These are phyloP conservation scores for Papilio machaon DNA, from an alignment of 1,140 invertebrate species.

Conservation along the genomic window DNA sequence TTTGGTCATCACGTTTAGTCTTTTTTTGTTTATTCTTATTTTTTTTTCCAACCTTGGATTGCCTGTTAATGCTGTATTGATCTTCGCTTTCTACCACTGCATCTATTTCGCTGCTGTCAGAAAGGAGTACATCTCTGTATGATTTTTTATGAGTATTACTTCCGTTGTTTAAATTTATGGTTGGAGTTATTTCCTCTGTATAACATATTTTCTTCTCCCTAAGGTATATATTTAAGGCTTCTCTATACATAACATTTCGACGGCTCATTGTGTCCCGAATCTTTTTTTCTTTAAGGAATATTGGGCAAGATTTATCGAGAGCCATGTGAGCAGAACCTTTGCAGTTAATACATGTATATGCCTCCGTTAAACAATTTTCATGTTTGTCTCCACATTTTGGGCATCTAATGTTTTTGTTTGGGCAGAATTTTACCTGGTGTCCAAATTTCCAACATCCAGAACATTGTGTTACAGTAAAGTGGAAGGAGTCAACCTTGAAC, in stretches of 20 bases:
- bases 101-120: not conserved
- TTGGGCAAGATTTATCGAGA: conserved; percentile 44
- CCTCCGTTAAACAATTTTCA: conserved; percentile 42
- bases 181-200: not conserved
- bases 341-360: conserved; percentile 46
- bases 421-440: conserved; percentile 41
- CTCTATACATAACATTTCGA: conserved; percentile 23
- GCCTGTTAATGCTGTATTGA: not conserved
- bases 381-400: conserved; percentile 48
- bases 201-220: conserved; percentile 16
- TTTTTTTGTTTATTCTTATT: not conserved
- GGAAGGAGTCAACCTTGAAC: conserved; percentile 43
- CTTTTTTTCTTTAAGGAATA: conserved; percentile 41
- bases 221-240: conserved; percentile 1
- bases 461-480: conserved; percentile 49
- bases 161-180: not conserved
- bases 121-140: not conserved
- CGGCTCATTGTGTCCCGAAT: conserved; percentile 29
- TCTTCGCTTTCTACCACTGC: not conserved
- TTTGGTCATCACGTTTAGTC: not conserved
- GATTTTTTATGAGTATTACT: not conserved
- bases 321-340: conserved; percentile 45
- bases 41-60: not conserved
- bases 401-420: conserved; percentile 44
- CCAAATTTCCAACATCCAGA: conserved; percentile 48